phyloP scores from a whole-genome alignment of 2,113 vertebrate species.

The Cricetomys ansorgei region DNA sequence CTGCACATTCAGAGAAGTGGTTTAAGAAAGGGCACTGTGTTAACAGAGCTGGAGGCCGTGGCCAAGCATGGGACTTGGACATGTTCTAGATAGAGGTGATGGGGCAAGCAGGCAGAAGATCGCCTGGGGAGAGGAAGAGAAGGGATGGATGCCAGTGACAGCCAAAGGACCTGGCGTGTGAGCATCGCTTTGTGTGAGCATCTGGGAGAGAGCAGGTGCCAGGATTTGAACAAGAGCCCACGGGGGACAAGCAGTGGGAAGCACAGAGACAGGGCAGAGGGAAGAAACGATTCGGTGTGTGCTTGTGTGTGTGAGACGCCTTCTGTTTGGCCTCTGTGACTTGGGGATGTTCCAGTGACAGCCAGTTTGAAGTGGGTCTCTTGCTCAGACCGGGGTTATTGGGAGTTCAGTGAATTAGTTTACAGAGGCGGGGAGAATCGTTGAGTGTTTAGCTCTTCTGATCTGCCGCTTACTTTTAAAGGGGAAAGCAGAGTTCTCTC shows the following conservation, averaged over 20 bases:
- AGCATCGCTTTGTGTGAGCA: not conserved
- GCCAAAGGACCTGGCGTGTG: not conserved
- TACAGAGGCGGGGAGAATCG: not conserved
- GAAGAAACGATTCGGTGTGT: not conserved
- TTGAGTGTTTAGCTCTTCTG: not conserved
- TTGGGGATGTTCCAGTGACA: not conserved
- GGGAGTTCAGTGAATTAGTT: not conserved
- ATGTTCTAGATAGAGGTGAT: not conserved
- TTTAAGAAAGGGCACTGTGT: not conserved
- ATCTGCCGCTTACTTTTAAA: not conserved
- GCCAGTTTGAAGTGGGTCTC: not conserved
- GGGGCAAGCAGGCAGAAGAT: not conserved
- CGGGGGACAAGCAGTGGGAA: conserved; percentile 7
- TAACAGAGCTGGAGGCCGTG: not conserved
- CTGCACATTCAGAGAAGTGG: not conserved
- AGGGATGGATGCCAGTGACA: not conserved
- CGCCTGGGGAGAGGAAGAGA: not conserved
- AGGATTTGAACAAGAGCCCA: not conserved
- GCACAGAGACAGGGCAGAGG: conserved; percentile 20
- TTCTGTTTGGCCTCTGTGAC: not conserved
- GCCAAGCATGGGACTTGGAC: not conserved
- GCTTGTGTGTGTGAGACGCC: not conserved
- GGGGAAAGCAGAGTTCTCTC: not conserved
- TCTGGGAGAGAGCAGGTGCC: conserved; percentile 2
- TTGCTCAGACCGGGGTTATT: not conserved